These are phyloP conservation scores for Ernsta delagoae DNA, from an alignment of 2,888 invertebrate species.

Conservation along the genomic window DNA sequence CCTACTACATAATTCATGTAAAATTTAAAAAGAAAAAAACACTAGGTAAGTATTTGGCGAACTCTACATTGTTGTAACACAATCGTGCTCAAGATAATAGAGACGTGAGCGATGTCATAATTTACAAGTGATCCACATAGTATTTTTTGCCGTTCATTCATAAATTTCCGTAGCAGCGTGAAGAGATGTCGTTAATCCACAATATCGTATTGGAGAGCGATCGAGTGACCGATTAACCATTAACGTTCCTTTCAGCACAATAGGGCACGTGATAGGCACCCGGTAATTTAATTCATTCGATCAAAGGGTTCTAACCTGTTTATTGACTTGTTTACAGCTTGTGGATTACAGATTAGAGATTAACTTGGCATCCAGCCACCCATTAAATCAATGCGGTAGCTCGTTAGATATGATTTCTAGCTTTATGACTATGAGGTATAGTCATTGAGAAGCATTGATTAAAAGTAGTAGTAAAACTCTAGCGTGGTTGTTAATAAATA, in stretches of 20 bases:
- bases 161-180: constrained; percentile 62
- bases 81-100: constrained; percentile 43
- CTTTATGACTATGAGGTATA: constrained; percentile 3
- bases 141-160: constrained; percentile 74
- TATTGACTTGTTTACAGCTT: constrained; percentile 50
- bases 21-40: constrained; percentile 4
- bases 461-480: neutral
- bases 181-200: constrained; percentile 66
- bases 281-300: constrained; percentile 69
- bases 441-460: constrained; percentile 22
- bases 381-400: constrained; percentile 23
- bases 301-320: constrained; percentile 57
- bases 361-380: constrained; percentile 29
- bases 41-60: constrained; percentile 19
- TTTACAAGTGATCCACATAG: constrained; percentile 63
- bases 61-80: constrained; percentile 30
- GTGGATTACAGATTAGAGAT: constrained; percentile 49
- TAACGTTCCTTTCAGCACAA: constrained; percentile 69
- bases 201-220: constrained; percentile 61
- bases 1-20: neutral
- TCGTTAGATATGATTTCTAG: constrained; percentile 8
- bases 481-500: neutral
- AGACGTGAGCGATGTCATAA: constrained; percentile 47
- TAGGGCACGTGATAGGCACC: constrained; percentile 70
- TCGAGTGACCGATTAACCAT: constrained; percentile 77